Base-by-base conservation (phyloP, 1,140 invertebrate species). In the Ridgeia piscesae region DNA sequence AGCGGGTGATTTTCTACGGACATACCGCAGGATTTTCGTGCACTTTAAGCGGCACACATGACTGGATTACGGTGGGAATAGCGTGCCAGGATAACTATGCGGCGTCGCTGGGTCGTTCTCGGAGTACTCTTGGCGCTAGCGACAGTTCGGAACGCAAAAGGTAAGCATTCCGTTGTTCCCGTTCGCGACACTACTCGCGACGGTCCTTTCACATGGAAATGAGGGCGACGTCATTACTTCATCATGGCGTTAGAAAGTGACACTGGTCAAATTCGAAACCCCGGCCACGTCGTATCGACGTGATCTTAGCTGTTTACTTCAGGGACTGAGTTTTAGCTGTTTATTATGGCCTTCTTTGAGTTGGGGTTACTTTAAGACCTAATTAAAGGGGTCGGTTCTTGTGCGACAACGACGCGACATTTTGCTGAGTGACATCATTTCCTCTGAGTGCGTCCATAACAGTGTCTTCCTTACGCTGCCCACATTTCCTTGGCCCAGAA, bases 91-190 rank as follows among this genome's bases (percentile, higher is more conserved):
- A 77, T 77, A 77, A 77, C 58, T 77, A 77, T 77, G 58, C 58
- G 58, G 58, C 58, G 58, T 77, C 58, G 58, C 58, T 77, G 58
- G 58, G 58, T 77, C 58, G 58, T 77, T 77, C 58, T 77, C 58
- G 58, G 58, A 77, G 58, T 77, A 77, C 58, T 77, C 27, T 77
- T 77, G 58, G 58, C 58, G 58, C 58, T 77, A 77, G 58, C 58
- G 58, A 77, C 58, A 77, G 58, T 77, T 77, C 58, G 58, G 58
- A 77, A 77, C 58, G 58, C 58, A 31, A 77, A 77, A 77, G 58
- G 58, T 77, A 77, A 77, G 58, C 58, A 77, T 77, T 77, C 58
- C 58, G 58, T 77, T 77, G 58, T 77, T 77, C 58, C 58, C 58
- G 11, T 77, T 42, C 42, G 42, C 42, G 42, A 42, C 58, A 77